These are phyloP conservation scores for Catostomus latipinnis DNA, from an alignment of 2,797 vertebrate genomes.

Conservation along the genomic window DNA sequence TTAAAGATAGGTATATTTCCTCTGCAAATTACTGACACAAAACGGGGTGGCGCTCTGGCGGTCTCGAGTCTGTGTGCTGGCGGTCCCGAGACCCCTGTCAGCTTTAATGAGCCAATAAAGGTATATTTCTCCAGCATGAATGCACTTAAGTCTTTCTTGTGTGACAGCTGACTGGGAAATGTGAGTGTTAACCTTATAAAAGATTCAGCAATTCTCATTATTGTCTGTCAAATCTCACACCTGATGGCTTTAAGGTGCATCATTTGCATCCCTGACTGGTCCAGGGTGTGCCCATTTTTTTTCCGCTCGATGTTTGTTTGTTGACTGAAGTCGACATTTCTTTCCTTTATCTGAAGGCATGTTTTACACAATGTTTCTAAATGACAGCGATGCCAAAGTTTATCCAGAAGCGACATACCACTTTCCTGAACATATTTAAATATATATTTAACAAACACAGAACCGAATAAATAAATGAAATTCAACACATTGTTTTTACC, in stretches of 20 bases:
- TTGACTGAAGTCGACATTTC: constrained; percentile 74
- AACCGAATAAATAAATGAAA: constrained; percentile 73
- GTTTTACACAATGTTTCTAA: constrained; percentile 76
- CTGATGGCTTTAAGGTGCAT: constrained; percentile 87
- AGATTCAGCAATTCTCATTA: constrained; percentile 99
- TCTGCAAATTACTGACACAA: constrained; percentile 99
- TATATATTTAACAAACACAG: constrained; percentile 73
- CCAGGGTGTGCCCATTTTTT: constrained; percentile 65
- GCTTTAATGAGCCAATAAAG: constrained; percentile 99
- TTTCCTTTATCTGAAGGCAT: constrained; percentile 57
- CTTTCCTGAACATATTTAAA: constrained; percentile 71
- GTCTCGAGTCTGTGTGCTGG: constrained; percentile 71
- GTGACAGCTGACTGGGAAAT: constrained; percentile 98
- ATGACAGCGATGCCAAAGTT: constrained; percentile 80
- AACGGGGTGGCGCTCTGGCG: constrained; percentile 88
- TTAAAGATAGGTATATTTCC: constrained; percentile 79
- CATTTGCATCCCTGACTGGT: constrained; percentile 93
- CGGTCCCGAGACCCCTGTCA: constrained; percentile 93
- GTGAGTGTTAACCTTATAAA: constrained; percentile 99
- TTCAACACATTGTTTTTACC: constrained; percentile 60
- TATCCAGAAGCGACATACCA: constrained; percentile 74
- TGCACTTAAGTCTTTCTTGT: constrained; percentile 99
- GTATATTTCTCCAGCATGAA: constrained; percentile 88
- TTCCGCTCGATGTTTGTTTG: constrained; percentile 70
- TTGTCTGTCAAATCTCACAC: constrained; percentile 97